Base-by-base conservation (phyloP, 1,140 invertebrate genomes). In the Psilanteris sp. region DNA sequence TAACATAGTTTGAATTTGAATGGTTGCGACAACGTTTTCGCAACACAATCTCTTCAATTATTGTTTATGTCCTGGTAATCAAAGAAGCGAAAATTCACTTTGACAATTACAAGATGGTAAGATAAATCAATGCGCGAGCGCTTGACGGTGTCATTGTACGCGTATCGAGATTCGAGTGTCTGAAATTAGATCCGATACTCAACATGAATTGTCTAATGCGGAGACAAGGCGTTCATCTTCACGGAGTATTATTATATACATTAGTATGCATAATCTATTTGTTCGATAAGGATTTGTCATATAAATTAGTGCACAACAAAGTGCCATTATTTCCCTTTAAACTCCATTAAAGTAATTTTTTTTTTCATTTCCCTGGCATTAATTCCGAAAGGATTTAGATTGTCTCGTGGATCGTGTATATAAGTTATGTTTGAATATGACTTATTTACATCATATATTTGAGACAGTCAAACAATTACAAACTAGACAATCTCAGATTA, bases 1-100 rank as follows among this genome's bases (percentile, higher is more conserved):
- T 10, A 71, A 54, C 55, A 16, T 36, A 48, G 34, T 55, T 71
- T 54, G 41, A 71, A 71, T 54, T 54, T 61, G 67, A 71, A 71
- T 71, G 34, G 32, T 18, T 36, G 41, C 10, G 3, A 68, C 37
- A 34, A 59, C 66, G n/a, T 71, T 54, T 54, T 54, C 31, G 44
- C n/a, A 32, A 46, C 8, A 15, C 26, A 39, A 48, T 59, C 24
- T 50, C 27, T 24, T 55, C 26, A 11, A 36, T 55, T 62, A 52
- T 62, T 62, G 67, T 46, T 72, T 59, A 26, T 46, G 46, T 61
- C 22, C 14, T 7, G 27, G 48, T 36, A 55, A 62, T 55, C 48
- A 32, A n/a, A 22, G 13, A 20, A 32, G 32, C 9, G 32, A 9
- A 6, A 11, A 55, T 72, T 72, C 26, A 48, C 55, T 43, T 62